Percentiles rank a stretch among this genome's conserved stretches.
Evolutionary conservation across 2,797 vertebrate genomes (phyloP).

Genomic region (Melanotaenia boesemani): DNA sequence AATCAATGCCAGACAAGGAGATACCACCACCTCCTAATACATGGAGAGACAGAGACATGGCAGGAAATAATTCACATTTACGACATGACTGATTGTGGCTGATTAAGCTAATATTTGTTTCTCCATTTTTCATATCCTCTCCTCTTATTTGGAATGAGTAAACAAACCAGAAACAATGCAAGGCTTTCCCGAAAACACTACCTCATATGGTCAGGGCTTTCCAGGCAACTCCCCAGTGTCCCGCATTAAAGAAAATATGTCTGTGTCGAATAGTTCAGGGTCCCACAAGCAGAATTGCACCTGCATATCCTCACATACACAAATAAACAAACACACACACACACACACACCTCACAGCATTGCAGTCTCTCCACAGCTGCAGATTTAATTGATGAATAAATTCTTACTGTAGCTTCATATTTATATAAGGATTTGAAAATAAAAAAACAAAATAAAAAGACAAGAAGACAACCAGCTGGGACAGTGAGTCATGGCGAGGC

Average conservation of each 20-base stretch:
- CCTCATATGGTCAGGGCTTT: conserved; percentile 42
- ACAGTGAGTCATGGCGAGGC: conserved; percentile 35
- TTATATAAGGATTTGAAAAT: conserved; percentile 19
- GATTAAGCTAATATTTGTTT: background rate
- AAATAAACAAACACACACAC: background rate
- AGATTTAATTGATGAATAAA: conserved; percentile 20
- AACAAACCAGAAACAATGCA: conserved; percentile 25
- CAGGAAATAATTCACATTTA: background rate
- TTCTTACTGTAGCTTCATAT: conserved; percentile 18
- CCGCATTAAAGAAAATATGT: conserved; percentile 45
- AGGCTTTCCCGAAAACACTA: conserved; percentile 29
- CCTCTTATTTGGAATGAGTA: conserved; percentile 18
- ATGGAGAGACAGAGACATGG: background rate
- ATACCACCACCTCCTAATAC: background rate
- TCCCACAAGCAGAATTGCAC: conserved; percentile 43
- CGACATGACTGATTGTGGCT: background rate
- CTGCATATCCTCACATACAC: conserved; percentile 28
- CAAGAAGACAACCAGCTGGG: conserved; percentile 34
- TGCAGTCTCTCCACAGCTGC: conserved; percentile 1
- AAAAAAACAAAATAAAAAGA: background rate
- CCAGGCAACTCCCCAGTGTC: conserved; percentile 36
- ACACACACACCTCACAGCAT: conserved; percentile 1
- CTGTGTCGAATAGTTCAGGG: conserved; percentile 16
- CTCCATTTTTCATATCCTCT: background rate
- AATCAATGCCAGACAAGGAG: conserved; percentile 1